Base-by-base conservation (phyloP, 2,113 vertebrate species). In the Nerophis lumbriciformis region DNA sequence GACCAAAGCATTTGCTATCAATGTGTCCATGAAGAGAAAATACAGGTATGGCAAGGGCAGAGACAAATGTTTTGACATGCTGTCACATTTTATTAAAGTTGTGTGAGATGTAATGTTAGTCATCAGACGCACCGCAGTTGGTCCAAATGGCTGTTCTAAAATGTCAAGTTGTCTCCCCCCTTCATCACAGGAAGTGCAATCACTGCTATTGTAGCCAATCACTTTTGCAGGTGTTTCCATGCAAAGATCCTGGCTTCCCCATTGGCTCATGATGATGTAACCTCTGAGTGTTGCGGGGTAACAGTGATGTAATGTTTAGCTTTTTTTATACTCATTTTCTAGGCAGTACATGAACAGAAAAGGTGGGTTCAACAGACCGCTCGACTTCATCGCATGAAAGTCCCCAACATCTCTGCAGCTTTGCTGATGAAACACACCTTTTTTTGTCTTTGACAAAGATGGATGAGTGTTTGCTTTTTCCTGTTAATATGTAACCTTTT, bases 331-430 rank as follows among this genome's bases (percentile, higher is more conserved):
- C 78, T 62, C 75, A 6, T 81, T 68, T 84, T 81, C 3, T 78
- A 99, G 96, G 90, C 97, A 99, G 61, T 98, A 98, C 86, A 98
- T 98, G 95, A 98, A 98, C 92, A 91, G 95, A 57, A 99, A 99
- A 90, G 96, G 97, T 75, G 97, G 96, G 67, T 98, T 99, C 88
- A 99, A 99, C 92, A 93, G 96, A 84, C 97, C 96, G 8, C 85
- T 99, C 92, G 97, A 99, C 86, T 98, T 99, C 83, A 98, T 98
- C 16, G 96, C 96, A 14, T 98, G 87, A 96, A 64, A 13, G 0
- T n/a, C 13, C 14, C 60, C 56, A 63, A 38, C 63, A 75, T 38
- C 57, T 50, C 53, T 28, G 6, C 38, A 4, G 5, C 45, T 51
- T 57, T 61, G 13, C 19, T 55, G 0, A 5, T 65, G 38, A 61